Conservation (phyloP, 2,797 vertebrate species). For the Melanotaenia trifasciata region DNA sequence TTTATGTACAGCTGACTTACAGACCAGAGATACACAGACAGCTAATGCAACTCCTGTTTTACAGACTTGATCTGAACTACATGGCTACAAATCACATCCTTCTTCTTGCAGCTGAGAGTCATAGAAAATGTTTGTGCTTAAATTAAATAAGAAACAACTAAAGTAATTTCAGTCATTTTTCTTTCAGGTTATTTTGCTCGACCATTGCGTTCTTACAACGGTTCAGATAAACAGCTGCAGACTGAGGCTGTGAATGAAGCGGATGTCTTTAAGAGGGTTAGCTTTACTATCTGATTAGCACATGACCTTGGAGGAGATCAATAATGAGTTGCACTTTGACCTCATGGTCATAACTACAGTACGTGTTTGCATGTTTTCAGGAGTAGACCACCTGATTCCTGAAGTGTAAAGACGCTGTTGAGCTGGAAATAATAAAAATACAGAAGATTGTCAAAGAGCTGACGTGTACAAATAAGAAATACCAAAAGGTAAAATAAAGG, state of each 20-base stretch:
- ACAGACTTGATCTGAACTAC: no score
- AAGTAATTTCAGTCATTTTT: background rate
- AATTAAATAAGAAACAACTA: background rate
- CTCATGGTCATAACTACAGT: constrained; percentile 6
- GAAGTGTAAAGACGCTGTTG: constrained; percentile 1
- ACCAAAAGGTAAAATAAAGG: constrained; percentile 1
- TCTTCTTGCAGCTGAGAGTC: background rate
- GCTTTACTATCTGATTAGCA: constrained; percentile 32
- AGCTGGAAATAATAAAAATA: constrained; percentile 11
- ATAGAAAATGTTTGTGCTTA: no score
- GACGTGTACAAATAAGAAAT: background rate
- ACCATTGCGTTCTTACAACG: constrained; percentile 1
- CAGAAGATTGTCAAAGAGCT: background rate
- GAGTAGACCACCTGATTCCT: constrained; percentile 9
- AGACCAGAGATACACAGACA: no score
- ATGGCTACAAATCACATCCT: background rate
- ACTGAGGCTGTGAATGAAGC: constrained; percentile 28
- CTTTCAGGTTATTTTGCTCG: constrained; percentile 3
- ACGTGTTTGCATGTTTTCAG: constrained; percentile 11
- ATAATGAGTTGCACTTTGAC: constrained; percentile 30
- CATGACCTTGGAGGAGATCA: constrained; percentile 54
- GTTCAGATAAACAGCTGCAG: constrained; percentile 1
- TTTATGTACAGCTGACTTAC: no score
- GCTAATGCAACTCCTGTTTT: no score
- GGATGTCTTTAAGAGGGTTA: constrained; percentile 25